Percentiles rank a stretch among this genome's conserved stretches.
phyloP scores from a whole-genome alignment of 2,888 invertebrate species.

The Habrosyne pyritoides region DNA sequence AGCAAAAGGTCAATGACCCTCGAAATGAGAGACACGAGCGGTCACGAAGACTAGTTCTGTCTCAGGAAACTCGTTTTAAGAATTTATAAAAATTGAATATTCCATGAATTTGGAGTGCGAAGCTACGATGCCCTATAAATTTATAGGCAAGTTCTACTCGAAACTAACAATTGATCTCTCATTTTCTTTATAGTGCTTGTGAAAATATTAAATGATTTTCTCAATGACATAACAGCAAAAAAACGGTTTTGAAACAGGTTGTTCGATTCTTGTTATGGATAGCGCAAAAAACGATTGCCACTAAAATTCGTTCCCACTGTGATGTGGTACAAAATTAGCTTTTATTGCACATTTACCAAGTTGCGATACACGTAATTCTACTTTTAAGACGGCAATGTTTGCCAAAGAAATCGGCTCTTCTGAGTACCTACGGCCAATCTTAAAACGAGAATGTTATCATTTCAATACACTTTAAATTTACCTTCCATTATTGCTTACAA shows the following conservation, averaged over 20 bases:
- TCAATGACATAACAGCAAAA: background rate
- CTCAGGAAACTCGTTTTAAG: background rate
- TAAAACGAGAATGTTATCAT: background rate
- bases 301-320: background rate
- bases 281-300: background rate
- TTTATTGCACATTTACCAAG: slow-evolving; percentile 1
- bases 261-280: background rate
- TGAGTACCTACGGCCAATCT: background rate
- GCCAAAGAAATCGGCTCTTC: background rate
- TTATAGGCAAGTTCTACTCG: too few relatives aligned
- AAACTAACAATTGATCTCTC: too few relatives aligned
- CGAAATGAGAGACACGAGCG: background rate
- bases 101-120: background rate
- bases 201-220: background rate
- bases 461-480: background rate
- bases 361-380: background rate
- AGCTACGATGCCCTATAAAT: too few relatives aligned
- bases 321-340: background rate
- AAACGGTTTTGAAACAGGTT: background rate
- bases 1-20: slow-evolving; percentile 3
- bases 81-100: slow-evolving; percentile 1
- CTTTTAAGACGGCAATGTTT: background rate
- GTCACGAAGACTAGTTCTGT: background rate
- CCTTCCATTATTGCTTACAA: background rate
- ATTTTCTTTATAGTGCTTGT: background rate